Percentiles rank a stretch among this genome's conserved stretches.
These are phyloP conservation scores for Zaprionus vittiger DNA, from an alignment of 1,140 invertebrate species.

Conservation along the genomic window DNA sequence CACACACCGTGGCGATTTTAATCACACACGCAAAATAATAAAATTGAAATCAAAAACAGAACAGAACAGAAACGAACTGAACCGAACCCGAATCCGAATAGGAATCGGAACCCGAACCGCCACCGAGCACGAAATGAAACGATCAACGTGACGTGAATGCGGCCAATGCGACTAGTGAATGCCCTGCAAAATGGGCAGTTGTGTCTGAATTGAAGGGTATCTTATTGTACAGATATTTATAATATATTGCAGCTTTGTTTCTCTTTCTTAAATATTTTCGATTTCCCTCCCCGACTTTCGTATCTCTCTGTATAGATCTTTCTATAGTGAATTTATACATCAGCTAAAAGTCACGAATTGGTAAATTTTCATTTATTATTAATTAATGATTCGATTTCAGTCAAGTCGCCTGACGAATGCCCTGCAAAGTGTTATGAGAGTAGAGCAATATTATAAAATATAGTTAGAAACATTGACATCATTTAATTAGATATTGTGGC, in stretches of 20 bases:
- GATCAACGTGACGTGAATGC: constrained; percentile 14
- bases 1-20: constrained; percentile 49
- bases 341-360: neutral
- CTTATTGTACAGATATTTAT: neutral
- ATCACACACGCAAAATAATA: constrained; percentile 69
- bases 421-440: neutral
- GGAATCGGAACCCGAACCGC: neutral
- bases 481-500: no score
- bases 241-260: neutral
- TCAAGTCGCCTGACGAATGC: neutral
- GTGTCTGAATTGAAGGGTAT: neutral
- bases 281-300: no score
- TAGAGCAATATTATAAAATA: neutral
- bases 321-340: neutral
- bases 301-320: neutral
- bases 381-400: neutral
- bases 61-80: constrained; percentile 24
- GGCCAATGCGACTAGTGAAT: neutral
- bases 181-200: neutral
- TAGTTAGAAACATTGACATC: no score
- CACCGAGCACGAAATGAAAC: neutral
- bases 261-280: neutral
- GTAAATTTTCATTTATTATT: neutral
- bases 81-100: constrained; percentile 6
- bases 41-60: constrained; percentile 57